These are phyloP conservation scores for Paelopatides confundens DNA, from an alignment of 53 echinoderm and acorn worm genomes.

Conservation along the genomic window DNA sequence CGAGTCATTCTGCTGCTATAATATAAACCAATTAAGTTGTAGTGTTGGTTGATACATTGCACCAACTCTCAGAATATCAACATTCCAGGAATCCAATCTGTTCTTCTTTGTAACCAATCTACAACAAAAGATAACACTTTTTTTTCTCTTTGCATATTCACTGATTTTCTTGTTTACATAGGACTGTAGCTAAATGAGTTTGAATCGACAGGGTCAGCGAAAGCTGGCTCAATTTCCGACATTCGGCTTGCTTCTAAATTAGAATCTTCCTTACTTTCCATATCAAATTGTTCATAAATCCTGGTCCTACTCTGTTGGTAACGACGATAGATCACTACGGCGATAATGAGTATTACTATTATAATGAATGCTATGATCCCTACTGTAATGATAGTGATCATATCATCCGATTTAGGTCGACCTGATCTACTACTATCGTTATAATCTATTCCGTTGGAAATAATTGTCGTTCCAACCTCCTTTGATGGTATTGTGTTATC, in stretches of 20 bases:
- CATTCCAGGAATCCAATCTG: no score
- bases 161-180: not conserved
- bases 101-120: no score
- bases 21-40: no score
- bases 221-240: not conserved
- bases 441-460: not conserved
- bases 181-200: slow-evolving; percentile 44
- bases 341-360: slow-evolving; percentile 11
- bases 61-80: no score
- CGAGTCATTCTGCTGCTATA: no score
- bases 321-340: not conserved
- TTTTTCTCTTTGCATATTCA: no score
- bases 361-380: slow-evolving; percentile 14
- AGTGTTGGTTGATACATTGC: no score
- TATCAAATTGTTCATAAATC: slow-evolving; percentile 50
- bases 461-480: not conserved
- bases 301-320: not conserved
- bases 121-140: no score
- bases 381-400: not conserved
- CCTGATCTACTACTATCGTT: not conserved
- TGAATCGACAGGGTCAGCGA: not conserved
- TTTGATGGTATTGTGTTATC: not conserved
- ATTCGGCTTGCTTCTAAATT: not conserved
- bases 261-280: slow-evolving; percentile 31
- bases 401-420: not conserved